Evolutionary conservation across 2,797 vertebrate genomes (phyloP), one percentile per base, ranked within the genome.

Genomic region (Silurus lanzhouensis): DNA sequence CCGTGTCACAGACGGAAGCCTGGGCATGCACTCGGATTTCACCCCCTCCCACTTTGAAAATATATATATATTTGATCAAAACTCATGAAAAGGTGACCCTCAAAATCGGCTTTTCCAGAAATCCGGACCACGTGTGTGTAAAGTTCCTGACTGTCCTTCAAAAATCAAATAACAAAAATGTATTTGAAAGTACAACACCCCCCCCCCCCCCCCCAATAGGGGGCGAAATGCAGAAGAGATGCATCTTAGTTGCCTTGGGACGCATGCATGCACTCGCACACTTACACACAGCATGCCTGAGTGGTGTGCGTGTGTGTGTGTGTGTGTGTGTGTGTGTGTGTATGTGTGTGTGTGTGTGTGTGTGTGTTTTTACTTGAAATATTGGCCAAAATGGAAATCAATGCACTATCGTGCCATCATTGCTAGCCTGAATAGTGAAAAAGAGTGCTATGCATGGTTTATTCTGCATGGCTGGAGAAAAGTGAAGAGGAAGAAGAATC

Each of bases 1-100:
- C 68, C 94, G 96, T 92, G 96, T 63, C 63, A 96, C 93, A 93
- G 92, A 52, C 91, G 96, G 92, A 95, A 96, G 96, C 95, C 96
- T 96, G 96, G 96, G 96, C 96, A 95, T 96, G 95, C 94, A 96
- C 95, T 97, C 97, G 96, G 97, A 97, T 97, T 97, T 84, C 86
- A 84, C 66, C 78, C 77, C 81, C 83, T 77, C 63, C 86, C 64
- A 76, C 66, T 27, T 17, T 19, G 46, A 14, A 25, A 61, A 52
- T 52, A 52, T 52, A 52, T 52, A 52, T 52, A 52, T 52, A 10
- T 52, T 52, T 38, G 31, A 97, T 90, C 89, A 70, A 88, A 91
- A 89, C 86, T 25, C 95, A 95, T 95, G 93, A 46, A 96, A 96
- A 99, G 97, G 98, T 98, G 97, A 99, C 98, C 97, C 92, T 91